Percentiles rank a stretch among this genome's conserved stretches.
These are phyloP conservation scores for Acropora yongei DNA, from an alignment of 64 coral and sea anemone species.

Conservation along the genomic window DNA sequence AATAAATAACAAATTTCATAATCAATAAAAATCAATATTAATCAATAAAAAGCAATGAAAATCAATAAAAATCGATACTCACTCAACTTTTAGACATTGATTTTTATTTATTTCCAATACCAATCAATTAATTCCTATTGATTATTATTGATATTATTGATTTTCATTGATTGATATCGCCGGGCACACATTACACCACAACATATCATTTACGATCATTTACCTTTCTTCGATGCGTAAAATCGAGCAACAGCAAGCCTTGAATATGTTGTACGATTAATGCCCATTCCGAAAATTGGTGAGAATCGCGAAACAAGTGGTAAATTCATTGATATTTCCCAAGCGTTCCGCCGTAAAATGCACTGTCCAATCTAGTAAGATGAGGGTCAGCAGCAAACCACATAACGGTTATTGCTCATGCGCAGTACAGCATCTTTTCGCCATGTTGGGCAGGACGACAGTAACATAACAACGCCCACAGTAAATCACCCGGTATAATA, in stretches of 20 bases:
- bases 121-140: too few relatives aligned
- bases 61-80: too few relatives aligned
- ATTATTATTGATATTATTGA: background rate
- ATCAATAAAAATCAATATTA: too few relatives aligned
- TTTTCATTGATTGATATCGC: too few relatives aligned
- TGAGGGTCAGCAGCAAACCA: background rate
- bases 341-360: too few relatives aligned
- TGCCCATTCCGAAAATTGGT: slow-evolving; percentile 12
- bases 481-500: background rate
- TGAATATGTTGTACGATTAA: slow-evolving; percentile 35
- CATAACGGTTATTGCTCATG: background rate
- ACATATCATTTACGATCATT: background rate
- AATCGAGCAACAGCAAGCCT: slow-evolving; percentile 64
- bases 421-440: background rate
- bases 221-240: slow-evolving; percentile 92
- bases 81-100: too few relatives aligned
- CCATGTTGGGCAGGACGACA: background rate
- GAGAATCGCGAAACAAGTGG: slow-evolving; percentile 25
- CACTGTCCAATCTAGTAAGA: too few relatives aligned
- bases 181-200: background rate
- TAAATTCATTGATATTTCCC: slow-evolving; percentile 39
- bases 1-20: too few relatives aligned
- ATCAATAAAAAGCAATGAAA: too few relatives aligned
- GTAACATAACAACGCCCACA: background rate
- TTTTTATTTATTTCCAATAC: too few relatives aligned